phyloP scores from a whole-genome alignment of 2,888 invertebrate species.

The Therioaphis trifolii region DNA sequence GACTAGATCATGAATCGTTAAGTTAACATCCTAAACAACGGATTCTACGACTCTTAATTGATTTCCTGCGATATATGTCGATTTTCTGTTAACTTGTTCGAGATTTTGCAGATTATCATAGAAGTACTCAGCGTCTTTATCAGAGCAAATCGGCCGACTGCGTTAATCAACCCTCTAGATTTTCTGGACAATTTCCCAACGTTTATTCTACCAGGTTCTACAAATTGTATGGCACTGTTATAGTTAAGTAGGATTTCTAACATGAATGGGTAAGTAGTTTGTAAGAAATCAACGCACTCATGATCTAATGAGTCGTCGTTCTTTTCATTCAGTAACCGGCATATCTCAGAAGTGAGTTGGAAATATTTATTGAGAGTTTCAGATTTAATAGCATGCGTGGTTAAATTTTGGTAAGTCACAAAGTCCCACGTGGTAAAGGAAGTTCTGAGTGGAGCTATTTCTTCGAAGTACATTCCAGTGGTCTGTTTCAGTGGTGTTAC shows the following conservation, averaged over 20 bases:
- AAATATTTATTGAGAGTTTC: neutral
- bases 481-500: neutral
- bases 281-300: neutral
- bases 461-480: neutral
- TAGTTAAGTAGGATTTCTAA: neutral
- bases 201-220: neutral
- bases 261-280: neutral
- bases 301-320: neutral
- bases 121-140: neutral
- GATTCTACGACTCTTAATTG: neutral
- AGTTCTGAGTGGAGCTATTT: neutral
- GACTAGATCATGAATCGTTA: no score
- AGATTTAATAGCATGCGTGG: neutral
- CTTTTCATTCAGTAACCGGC: neutral
- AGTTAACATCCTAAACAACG: neutral
- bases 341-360: neutral
- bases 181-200: no score
- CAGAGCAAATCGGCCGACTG: no score
- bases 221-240: neutral
- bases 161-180: neutral
- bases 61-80: neutral
- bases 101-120: neutral
- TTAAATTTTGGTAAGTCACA: neutral
- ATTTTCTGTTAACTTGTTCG: neutral
- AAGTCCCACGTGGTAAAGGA: neutral